phyloP scores from a whole-genome alignment of 1,140 invertebrate genomes.

The Geopemphigus sp. region DNA sequence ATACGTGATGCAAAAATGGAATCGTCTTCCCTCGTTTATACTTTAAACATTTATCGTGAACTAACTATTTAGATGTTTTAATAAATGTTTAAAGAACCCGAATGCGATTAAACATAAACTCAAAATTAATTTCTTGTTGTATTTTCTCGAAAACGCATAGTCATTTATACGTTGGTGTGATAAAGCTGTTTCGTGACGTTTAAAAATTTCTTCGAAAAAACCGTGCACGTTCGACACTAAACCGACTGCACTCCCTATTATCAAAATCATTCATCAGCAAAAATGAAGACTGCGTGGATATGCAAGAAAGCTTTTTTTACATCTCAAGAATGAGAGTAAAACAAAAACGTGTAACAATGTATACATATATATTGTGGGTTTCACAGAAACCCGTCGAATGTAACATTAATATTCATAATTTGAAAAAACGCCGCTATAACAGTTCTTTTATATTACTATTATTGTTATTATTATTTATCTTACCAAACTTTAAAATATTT shows the following conservation, averaged over 20 bases:
- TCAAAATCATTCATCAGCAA: not conserved
- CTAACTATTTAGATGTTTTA: conserved; percentile 17
- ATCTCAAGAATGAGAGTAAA: not conserved
- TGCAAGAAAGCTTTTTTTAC: not conserved
- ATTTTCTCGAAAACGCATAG: not conserved
- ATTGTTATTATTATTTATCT: not conserved
- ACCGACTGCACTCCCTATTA: not conserved
- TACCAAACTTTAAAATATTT: not conserved
- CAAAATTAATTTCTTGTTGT: not conserved
- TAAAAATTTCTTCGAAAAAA: not conserved
- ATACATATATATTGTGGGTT: not conserved
- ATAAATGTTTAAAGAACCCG: not conserved
- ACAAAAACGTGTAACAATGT: not conserved
- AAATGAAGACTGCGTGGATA: not conserved
- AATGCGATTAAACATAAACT: conserved; percentile 1
- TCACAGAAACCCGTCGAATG: not conserved
- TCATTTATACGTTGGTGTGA: not conserved
- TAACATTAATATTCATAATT: not conserved
- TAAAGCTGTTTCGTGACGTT: not conserved
- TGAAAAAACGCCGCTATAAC: not conserved
- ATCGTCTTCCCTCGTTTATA: not conserved
- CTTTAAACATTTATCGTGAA: conserved; percentile 1
- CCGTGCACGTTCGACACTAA: not conserved
- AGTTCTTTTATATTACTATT: not conserved
- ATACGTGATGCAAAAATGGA: not conserved